Evolutionary conservation across 2,797 vertebrate species (phyloP), one percentile per base, ranked within the genome.

Genomic region (Poecilia velifera): DNA sequence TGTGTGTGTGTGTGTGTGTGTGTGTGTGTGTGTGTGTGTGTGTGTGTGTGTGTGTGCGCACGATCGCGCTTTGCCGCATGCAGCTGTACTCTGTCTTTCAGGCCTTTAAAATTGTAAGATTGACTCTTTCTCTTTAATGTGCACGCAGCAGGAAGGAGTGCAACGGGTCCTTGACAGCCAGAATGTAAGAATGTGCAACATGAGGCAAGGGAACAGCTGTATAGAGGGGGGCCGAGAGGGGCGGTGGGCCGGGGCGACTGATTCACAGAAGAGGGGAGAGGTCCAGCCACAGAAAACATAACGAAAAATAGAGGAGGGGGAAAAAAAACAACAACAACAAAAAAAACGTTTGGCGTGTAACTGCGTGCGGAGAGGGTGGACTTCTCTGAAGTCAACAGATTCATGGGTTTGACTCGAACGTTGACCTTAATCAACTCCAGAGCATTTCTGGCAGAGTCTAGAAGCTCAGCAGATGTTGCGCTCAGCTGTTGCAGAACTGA

Each of bases 61-160:
- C 20, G 28, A 13, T 41, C 64, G 64, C 76, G 49, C 55, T 85
- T 62, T 8, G 9, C 70, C 76, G 68, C 57, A 80, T 89, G 92
- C 93, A 95, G 93, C 94, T 94, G 94, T 91, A 88, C 86, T 85
- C 89, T 90, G 90, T 94, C 92, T 92, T 92, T 95, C 92, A 93
- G 90, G 28, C 78, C 72, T 83, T 92, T 77, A 91, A 53, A 81
- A 90, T 80, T 86, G 85, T 88, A 89, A 90, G 87, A 90, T 88
- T 80, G 74, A 62, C 41, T 83, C 81, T 73, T 72, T 84, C 55
- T 78, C 81, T 81, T 81, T 81, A 81, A 84, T 82, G 62, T 73
- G 72, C 84, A 80, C 83, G 76, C 74, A 88, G 88, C 92, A 90
- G 89, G 89, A 92, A 91, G 83, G 88, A 92, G 87, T 90, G 91